These are phyloP conservation scores for Salarias fasciatus DNA, from an alignment of 2,797 vertebrate species.

Conservation along the genomic window DNA sequence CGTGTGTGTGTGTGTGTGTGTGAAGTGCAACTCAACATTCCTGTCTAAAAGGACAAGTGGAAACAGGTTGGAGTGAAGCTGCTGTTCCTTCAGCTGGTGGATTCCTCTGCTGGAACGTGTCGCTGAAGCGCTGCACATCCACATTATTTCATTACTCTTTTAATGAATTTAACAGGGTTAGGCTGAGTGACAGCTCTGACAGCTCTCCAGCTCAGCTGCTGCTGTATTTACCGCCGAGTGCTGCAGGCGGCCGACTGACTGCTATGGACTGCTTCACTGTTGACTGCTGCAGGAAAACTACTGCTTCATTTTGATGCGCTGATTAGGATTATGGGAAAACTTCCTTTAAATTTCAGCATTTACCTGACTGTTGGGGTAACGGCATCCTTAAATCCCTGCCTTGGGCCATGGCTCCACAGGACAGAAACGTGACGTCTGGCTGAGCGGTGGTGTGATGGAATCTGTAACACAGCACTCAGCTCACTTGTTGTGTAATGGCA, in stretches of 20 bases:
- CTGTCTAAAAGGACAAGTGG: constrained; percentile 29
- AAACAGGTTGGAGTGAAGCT: constrained; percentile 41
- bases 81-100: constrained; percentile 1
- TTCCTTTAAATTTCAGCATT: too few species aligned
- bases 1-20: constrained; percentile 3
- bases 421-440: too few species aligned
- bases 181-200: constrained; percentile 42
- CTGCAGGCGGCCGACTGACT: constrained; percentile 11
- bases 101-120: constrained; percentile 24
- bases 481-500: too few species aligned
- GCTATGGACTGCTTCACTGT: constrained; percentile 8
- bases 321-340: neutral
- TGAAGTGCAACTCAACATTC: constrained; percentile 54
- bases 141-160: constrained; percentile 34
- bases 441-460: too few species aligned
- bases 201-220: constrained; percentile 23
- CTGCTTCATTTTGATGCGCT: neutral
- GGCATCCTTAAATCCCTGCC: too few species aligned
- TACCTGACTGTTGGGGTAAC: too few species aligned
- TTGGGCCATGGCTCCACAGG: too few species aligned
- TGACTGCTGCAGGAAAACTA: neutral
- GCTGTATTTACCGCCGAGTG: neutral
- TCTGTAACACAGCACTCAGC: too few species aligned
- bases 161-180: constrained; percentile 41
- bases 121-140: constrained; percentile 3